Percentiles rank a stretch among this genome's conserved stretches.
Conservation (phyloP, 2,113 vertebrate genomes). For the Verasper variegatus region DNA sequence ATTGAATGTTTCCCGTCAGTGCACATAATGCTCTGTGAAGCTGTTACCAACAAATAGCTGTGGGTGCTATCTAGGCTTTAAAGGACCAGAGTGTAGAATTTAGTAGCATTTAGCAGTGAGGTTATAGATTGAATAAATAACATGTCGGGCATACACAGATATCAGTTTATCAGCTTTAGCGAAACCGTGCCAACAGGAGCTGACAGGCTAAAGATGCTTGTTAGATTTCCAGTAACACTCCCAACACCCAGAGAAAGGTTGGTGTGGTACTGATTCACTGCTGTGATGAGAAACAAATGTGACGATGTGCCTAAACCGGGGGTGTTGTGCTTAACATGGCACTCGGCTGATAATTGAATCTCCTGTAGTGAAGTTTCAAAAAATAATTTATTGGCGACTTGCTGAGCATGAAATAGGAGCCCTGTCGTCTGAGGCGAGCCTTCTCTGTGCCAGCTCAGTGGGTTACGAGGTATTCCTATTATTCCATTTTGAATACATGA, state of each 20-base stretch:
- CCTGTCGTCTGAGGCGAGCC: background rate
- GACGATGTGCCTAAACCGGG: constrained; percentile 19
- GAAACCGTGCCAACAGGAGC: constrained; percentile 13
- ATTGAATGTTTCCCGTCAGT: no score
- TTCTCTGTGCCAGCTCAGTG: constrained; percentile 3
- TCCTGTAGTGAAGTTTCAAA: constrained; percentile 4
- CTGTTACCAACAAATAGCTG: background rate
- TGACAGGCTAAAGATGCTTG: background rate
- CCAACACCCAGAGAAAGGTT: constrained; percentile 11
- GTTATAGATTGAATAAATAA: background rate
- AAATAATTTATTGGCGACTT: constrained; percentile 12
- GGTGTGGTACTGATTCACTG: constrained; percentile 23
- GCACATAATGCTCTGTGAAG: background rate
- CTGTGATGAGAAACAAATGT: constrained; percentile 3
- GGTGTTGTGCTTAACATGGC: background rate
- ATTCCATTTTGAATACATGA: constrained; percentile 17
- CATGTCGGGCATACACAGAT: background rate
- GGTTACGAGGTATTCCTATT: background rate
- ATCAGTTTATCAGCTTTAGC: constrained; percentile 1
- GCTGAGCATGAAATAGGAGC: constrained; percentile 31
- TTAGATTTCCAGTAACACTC: background rate
- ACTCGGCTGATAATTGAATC: constrained; percentile 6
- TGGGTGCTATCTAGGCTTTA: background rate
- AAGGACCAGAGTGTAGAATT: no score
- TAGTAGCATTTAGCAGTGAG: no score